These are phyloP conservation scores for Subacronicta megacephala DNA, from an alignment of 2,888 invertebrate species.

Conservation along the genomic window DNA sequence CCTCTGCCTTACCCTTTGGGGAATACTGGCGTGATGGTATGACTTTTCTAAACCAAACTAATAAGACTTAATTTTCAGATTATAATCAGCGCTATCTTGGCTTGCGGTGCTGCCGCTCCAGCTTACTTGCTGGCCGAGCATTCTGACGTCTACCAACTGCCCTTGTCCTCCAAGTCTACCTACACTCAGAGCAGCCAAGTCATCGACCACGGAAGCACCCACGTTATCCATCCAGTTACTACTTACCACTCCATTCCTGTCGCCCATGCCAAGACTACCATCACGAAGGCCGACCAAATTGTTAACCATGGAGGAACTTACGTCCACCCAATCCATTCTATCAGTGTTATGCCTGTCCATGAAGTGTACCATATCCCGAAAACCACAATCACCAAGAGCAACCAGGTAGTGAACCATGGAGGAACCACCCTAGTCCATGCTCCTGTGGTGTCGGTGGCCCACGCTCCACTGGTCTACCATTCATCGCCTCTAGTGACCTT, in stretches of 20 bases:
- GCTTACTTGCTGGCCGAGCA: constrained; percentile 61
- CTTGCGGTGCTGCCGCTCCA: constrained; percentile 70
- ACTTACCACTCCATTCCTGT: constrained; percentile 42
- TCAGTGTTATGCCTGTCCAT: constrained; percentile 62
- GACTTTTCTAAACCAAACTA: too few species aligned
- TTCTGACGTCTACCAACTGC: constrained; percentile 63
- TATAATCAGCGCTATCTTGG: constrained; percentile 65
- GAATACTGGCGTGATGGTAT: too few species aligned
- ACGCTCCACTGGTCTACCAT: constrained; percentile 66
- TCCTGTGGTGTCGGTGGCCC: constrained; percentile 40
- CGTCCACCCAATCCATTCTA: constrained; percentile 63
- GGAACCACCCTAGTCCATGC: constrained; percentile 65
- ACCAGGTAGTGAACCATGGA: constrained; percentile 77
- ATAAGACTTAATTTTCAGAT: constrained; percentile 47
- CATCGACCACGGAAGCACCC: constrained; percentile 72
- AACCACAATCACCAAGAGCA: constrained; percentile 74
- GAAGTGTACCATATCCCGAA: constrained; percentile 60
- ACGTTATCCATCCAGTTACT: constrained; percentile 60
- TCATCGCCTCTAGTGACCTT: constrained; percentile 65
- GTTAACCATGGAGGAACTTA: constrained; percentile 71
- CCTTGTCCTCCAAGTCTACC: constrained; percentile 67
- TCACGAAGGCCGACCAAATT: constrained; percentile 77
- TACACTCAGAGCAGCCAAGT: constrained; percentile 69
- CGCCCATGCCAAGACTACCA: constrained; percentile 65
- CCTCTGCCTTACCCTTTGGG: too few species aligned